Percentiles rank a stretch among this genome's conserved stretches.
These are phyloP conservation scores for Magallana nippona DNA, from an alignment of 2,888 invertebrate species.

Conservation along the genomic window DNA sequence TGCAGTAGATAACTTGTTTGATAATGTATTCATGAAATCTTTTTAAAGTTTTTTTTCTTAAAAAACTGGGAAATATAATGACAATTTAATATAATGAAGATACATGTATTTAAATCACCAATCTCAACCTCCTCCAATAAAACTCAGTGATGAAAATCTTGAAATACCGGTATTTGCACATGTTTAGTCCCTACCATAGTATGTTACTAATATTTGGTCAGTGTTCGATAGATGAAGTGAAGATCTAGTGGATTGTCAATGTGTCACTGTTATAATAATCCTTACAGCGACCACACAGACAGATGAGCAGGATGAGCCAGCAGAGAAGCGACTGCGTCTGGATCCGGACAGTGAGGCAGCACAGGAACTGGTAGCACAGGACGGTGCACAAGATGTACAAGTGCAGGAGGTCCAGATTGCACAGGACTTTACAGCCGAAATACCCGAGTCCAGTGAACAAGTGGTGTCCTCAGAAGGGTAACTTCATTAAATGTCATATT, in stretches of 20 bases:
- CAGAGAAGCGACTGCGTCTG: constrained; percentile 41
- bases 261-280: no score
- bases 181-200: no score
- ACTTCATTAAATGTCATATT: background rate
- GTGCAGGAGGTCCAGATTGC: constrained; percentile 57
- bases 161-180: no score
- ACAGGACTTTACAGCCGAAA: constrained; percentile 52
- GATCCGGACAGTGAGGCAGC: constrained; percentile 48
- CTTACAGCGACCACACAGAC: constrained; percentile 38
- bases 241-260: no score
- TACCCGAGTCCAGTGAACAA: constrained; percentile 55
- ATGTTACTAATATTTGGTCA: no score
- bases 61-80: no score
- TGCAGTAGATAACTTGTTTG: background rate
- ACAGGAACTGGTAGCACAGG: constrained; percentile 47
- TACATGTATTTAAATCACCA: no score
- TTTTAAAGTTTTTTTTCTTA: background rate
- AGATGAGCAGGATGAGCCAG: constrained; percentile 48
- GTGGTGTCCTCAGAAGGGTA: constrained; percentile 66
- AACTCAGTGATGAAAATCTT: no score
- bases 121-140: no score
- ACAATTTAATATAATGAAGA: no score
- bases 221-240: no score
- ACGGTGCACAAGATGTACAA: constrained; percentile 51
- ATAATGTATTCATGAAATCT: background rate